A percentile compares a stretch with the other conserved stretches of the same genome.
phyloP scores from a whole-genome alignment of 2,797 vertebrate species.

The Phoxinus dragarum region DNA sequence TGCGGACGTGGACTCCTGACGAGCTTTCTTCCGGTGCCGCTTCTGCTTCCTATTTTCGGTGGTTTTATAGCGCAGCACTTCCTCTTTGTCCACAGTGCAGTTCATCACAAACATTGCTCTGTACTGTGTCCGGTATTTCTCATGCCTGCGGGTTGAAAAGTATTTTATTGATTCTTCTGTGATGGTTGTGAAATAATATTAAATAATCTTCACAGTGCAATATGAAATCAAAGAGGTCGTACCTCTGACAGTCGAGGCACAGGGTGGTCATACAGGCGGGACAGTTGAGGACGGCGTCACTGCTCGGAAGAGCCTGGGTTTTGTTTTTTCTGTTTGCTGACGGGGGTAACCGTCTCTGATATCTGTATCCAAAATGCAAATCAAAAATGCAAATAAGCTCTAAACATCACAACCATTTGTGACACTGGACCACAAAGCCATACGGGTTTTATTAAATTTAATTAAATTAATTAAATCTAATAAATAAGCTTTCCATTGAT shows the following conservation, averaged over 20 bases:
- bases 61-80: slow-evolving; percentile 85
- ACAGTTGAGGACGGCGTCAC: slow-evolving; percentile 94
- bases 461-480: too few relatives aligned
- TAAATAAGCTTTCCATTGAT: too few relatives aligned
- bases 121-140: slow-evolving; percentile 94
- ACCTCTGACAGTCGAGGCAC: slow-evolving; percentile 98
- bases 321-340: slow-evolving; percentile 49
- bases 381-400: neutral
- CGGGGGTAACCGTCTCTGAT: slow-evolving; percentile 33
- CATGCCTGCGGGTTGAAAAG: slow-evolving; percentile 81
- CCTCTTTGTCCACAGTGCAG: slow-evolving; percentile 88
- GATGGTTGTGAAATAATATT: neutral
- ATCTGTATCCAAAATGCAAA: slow-evolving; percentile 60
- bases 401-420: neutral
- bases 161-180: neutral
- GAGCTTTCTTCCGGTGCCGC: slow-evolving; percentile 71
- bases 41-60: slow-evolving; percentile 74
- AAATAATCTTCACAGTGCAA: neutral
- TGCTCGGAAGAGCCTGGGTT: slow-evolving; percentile 77
- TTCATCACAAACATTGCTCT: slow-evolving; percentile 99
- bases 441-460: too few relatives aligned
- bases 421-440: too few relatives aligned
- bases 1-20: slow-evolving; percentile 60
- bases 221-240: slow-evolving; percentile 46
- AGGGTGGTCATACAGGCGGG: slow-evolving; percentile 96